Evolutionary conservation across 2,113 vertebrate genomes (phyloP).

Genomic region (Hirundichthys speculiger): DNA sequence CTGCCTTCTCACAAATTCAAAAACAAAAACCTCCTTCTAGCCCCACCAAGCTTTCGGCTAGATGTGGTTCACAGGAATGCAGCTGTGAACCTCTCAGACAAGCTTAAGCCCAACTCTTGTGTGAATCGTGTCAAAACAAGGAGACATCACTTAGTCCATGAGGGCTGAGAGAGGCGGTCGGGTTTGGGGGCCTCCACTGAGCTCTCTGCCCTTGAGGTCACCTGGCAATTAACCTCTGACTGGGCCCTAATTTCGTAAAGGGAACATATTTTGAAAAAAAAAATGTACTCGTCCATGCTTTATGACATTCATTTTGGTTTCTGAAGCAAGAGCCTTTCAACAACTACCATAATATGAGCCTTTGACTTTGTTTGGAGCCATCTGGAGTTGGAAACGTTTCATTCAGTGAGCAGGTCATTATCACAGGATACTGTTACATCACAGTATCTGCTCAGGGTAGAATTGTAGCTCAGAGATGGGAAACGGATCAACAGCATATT

Average conservation of each 20-base stretch:
- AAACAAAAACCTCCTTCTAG: neutral
- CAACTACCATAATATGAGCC: too few relatives aligned
- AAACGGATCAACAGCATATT: too few relatives aligned
- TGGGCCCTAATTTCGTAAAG: slow-evolving; percentile 18
- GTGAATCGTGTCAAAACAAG: slow-evolving; percentile 82
- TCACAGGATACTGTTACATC: too few relatives aligned
- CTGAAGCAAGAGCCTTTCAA: too few relatives aligned
- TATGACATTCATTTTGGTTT: too few relatives aligned
- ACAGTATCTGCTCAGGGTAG: too few relatives aligned
- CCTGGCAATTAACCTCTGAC: slow-evolving; percentile 78
- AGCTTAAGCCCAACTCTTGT: slow-evolving; percentile 67
- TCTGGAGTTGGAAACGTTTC: too few relatives aligned
- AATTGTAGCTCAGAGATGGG: too few relatives aligned
- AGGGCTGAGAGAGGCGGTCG: slow-evolving; percentile 53
- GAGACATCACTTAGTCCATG: slow-evolving; percentile 68
- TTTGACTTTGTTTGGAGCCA: too few relatives aligned
- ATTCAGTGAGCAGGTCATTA: too few relatives aligned
- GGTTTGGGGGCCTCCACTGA: slow-evolving; percentile 54
- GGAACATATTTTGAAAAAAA: slow-evolving; percentile 2
- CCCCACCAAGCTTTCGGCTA: neutral
- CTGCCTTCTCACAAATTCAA: neutral
- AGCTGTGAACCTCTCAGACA: slow-evolving; percentile 42
- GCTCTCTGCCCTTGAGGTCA: slow-evolving; percentile 68
- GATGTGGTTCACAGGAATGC: slow-evolving; percentile 71
- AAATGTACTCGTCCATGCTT: neutral